Evolutionary conservation across 2,113 vertebrate genomes (phyloP).

Genomic region (Benitochromis conjunctus): DNA sequence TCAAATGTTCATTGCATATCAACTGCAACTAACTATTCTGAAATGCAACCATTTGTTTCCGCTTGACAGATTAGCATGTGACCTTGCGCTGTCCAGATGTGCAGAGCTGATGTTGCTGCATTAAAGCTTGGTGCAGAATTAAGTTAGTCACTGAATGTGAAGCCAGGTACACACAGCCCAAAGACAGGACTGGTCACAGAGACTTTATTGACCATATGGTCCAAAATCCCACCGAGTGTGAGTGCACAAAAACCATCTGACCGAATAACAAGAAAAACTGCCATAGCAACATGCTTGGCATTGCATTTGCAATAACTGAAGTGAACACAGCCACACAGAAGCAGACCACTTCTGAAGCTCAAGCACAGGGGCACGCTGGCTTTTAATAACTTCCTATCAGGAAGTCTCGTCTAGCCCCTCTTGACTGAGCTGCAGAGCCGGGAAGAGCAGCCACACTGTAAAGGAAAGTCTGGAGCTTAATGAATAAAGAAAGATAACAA

Average conservation of each 20-base stretch:
- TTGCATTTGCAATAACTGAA: background rate
- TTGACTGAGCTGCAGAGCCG: background rate
- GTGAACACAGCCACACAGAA: background rate
- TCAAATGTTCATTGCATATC: background rate
- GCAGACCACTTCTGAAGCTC: background rate
- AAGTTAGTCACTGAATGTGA: background rate
- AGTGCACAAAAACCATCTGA: background rate
- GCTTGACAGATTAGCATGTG: background rate
- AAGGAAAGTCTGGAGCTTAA: background rate
- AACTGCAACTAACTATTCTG: background rate
- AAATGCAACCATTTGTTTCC: background rate
- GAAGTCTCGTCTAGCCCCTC: background rate
- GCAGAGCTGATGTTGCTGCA: constrained; percentile 1
- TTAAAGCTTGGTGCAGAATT: background rate
- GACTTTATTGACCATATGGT: background rate
- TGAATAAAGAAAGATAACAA: background rate
- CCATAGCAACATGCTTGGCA: background rate
- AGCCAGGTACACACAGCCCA: background rate
- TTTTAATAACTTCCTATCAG: constrained; percentile 14
- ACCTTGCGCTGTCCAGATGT: constrained; percentile 11
- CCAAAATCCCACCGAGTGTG: background rate
- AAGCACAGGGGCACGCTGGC: background rate
- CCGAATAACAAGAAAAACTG: background rate
- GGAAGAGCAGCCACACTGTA: background rate
- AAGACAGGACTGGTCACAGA: background rate